Evolutionary conservation across 2,797 vertebrate genomes (phyloP).

Genomic region (Mus caroli): DNA sequence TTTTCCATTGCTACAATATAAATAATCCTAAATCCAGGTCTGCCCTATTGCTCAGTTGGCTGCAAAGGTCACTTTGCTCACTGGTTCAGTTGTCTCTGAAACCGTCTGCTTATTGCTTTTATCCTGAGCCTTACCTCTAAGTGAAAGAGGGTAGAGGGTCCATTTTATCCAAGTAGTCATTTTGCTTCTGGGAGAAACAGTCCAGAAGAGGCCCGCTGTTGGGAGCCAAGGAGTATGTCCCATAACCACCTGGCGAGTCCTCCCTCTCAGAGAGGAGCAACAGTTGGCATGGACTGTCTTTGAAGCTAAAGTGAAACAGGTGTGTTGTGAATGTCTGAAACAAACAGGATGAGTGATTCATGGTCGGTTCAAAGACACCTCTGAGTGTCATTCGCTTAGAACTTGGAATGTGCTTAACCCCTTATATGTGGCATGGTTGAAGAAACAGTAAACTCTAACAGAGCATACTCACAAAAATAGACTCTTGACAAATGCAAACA

Average conservation of each 20-base stretch:
- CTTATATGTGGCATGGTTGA: constrained; percentile 28
- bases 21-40: constrained; percentile 43
- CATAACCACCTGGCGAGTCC: not conserved
- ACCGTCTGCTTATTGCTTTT: constrained; percentile 48
- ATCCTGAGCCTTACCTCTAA: constrained; percentile 4
- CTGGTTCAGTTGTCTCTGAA: constrained; percentile 38
- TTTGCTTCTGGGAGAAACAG: constrained; percentile 53
- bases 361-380: not conserved
- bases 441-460: constrained; percentile 71
- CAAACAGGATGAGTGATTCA: constrained; percentile 34
- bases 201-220: constrained; percentile 62
- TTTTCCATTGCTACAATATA: not conserved
- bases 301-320: constrained; percentile 31
- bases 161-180: constrained; percentile 62
- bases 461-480: constrained; percentile 74
- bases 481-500: constrained; percentile 69
- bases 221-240: not conserved
- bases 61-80: constrained; percentile 28
- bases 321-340: constrained; percentile 33
- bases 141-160: constrained; percentile 48
- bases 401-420: constrained; percentile 35
- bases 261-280: not conserved
- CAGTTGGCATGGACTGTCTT: not conserved
- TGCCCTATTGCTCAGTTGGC: not conserved
- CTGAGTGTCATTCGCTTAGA: constrained; percentile 4